Base-by-base conservation (phyloP, 2,797 vertebrate species). In the Pelodytes ibericus region DNA sequence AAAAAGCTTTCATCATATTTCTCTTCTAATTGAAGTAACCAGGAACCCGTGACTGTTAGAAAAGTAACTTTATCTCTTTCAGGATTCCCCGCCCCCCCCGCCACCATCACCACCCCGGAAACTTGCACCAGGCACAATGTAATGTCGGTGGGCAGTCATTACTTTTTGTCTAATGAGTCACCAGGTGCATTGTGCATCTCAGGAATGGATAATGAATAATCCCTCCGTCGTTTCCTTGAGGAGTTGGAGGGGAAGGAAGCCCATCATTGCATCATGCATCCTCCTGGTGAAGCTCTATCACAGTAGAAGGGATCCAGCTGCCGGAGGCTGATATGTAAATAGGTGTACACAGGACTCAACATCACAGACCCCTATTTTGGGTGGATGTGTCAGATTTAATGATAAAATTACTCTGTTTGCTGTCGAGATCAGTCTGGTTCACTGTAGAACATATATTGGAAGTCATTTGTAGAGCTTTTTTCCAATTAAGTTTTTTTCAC, bases 191-290 rank as follows among this genome's bases (percentile, higher is more conserved):
- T 60, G 31, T 58, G 15, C 13, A 29, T 57, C 31, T 51, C 1
- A 63, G 29, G 44, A 49, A 26, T 39, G 53, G 62, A 58, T 41
- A 47, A 62, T 77, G 61, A 30, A 26, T 29, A 71, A 77, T 22
- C 56, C 59, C 5, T 36, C 13, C 5, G 53, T 76, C 74, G 63
- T 47, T 33, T 58, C 24, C 18, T 36, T 61, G 22, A n/a, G 39
- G 30, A 59, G 29, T 51, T 30, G 75, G 69, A 72, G 69, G 61
- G 51, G 62, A 39, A 49, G 66, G 22, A 65, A 60, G 75, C 1
- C 33, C 33, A 77, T 33, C 24, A 72, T 77, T 77, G 75, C 69
- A 66, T 78, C 69, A 72, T 72, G 24, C 29, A 30, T 58, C n/a
- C 26, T 74, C 27, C 30, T 10, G 31, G 47, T 29, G 27, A 39